Evolutionary conservation across 2,797 vertebrate genomes (phyloP), one percentile per base, ranked within the genome.

Genomic region (Eospalax fontanierii): DNA sequence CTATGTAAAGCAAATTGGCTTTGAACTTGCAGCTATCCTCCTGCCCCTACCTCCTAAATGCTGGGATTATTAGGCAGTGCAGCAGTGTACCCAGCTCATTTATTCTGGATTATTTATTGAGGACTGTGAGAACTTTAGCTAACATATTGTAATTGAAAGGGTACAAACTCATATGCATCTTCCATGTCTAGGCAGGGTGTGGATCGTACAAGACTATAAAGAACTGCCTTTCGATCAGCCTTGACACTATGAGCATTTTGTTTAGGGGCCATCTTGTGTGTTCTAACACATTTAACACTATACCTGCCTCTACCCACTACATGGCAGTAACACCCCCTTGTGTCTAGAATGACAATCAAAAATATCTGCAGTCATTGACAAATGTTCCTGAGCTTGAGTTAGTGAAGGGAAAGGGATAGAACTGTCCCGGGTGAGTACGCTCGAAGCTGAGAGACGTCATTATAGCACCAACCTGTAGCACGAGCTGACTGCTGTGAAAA

Each of bases 31-130:
- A 28, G 73, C 40, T 4, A 12, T 65, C 59, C 46, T 59, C n/a
- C 73, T 50, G 40, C 30, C 40, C 59, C 40, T 50, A 6, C 80
- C 40, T 87, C 73, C 40, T 35, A 38, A 65, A 2, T 65, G 22
- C 40, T 76, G 73, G 71, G 22, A 65, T 40, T 15, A 40, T 4
- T 15, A 88, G 22, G 15, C 40, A 8, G 10, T 26, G 40, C 7
- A 46, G 38, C 30, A 65, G 26, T 57, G 43, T 6, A n/a, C 57
- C 59, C 22, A 43, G 50, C 15, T 76, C 73, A 50, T 21, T 54
- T 93, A 65, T 94, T 85, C 65, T 54, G 40, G 78, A 40, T 95
- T 87, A 65, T 61, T 68, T 86, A 54, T 38, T 80, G 78, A 81
- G 59, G 63, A 75, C 46, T 46, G 1, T 90, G 50, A 91, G 57